These are phyloP conservation scores for Monodelphis domestica DNA, from an alignment of 2,797 vertebrate genomes.

Conservation along the genomic window DNA sequence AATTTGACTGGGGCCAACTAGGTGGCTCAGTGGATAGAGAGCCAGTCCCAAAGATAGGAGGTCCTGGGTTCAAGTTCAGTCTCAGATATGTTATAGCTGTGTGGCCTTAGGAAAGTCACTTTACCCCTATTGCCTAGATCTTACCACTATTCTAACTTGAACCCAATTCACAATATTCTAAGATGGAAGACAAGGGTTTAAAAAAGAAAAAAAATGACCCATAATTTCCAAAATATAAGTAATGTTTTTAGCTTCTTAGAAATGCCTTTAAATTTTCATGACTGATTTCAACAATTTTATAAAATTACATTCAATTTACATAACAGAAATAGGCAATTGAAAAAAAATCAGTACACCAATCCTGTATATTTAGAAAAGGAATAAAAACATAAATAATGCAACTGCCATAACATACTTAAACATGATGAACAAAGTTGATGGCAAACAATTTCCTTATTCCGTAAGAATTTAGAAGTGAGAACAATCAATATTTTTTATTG, in stretches of 20 bases:
- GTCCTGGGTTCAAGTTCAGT: too few relatives aligned
- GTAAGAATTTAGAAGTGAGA: not conserved
- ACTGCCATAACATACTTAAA: not conserved
- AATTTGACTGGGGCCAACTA: too few relatives aligned
- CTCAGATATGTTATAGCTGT: too few relatives aligned
- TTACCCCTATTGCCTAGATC: too few relatives aligned
- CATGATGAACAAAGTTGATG: not conserved
- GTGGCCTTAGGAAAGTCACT: too few relatives aligned
- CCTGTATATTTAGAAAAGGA: not conserved
- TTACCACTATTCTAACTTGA: too few relatives aligned
- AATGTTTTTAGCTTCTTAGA: not conserved
- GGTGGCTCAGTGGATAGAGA: too few relatives aligned
- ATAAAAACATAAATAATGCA: not conserved
- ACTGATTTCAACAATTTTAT: not conserved
- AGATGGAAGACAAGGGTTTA: too few relatives aligned
- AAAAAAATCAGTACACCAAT: not conserved
- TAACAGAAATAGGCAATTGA: not conserved
- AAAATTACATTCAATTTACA: not conserved
- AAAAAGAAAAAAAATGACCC: too few relatives aligned
- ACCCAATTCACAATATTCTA: too few relatives aligned
- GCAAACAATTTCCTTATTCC: not conserved
- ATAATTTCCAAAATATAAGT: not conserved
- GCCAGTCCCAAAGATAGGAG: too few relatives aligned
- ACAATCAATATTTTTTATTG: not conserved
- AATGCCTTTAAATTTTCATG: not conserved